Base-by-base conservation (phyloP, 1,140 invertebrate genomes). In the Venustaconcha ellipsiformis region DNA sequence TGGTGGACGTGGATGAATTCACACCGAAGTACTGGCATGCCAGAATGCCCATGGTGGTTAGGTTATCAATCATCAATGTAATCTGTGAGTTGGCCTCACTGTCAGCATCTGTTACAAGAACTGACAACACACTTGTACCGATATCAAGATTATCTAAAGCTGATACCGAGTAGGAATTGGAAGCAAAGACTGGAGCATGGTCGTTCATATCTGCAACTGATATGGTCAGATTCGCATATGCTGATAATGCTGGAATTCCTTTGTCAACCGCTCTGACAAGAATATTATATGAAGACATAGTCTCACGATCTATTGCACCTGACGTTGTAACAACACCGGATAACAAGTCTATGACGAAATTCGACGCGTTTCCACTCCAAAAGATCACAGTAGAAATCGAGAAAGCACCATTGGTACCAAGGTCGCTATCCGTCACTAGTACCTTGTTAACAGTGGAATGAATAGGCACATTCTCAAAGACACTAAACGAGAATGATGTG, bases 291-390 rank as follows among this genome's bases (percentile, higher is more conserved):
- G 37, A 37, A 6, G 37, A 37, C 37, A 37, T 57, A 11, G 74
- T 78, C 75, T 85, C 80, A 64, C 86, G 30, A 68, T 86, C 80
- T 62, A 83, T 56, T 6, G 30, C 37, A 14, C 60, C 69, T n/a
- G 78, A 67, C 18, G 80, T 82, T 55, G 68, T 74, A 56, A 85
- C 79, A 20, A 69, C 69, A 14, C 80, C 78, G 20, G 80, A 70
- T 30, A 59, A 56, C 48, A 75, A 4, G 67, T 83, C 67, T 15
- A 84, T 74, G 37, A 18, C 26, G 70, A 84, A 85, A 62, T 75
- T 66, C n/a, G 67, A 71, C 20, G 67, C 56, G 14, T 72, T 67
- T 60, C 83, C 79, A 56, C 63, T 75, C 67, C 73, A 68, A 60
- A 67, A 82, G 37, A 66, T 78, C 14, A 75, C 70, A 59, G 85